phyloP scores from a whole-genome alignment of 2,888 invertebrate genomes.

The Syrphus vitripennis region DNA sequence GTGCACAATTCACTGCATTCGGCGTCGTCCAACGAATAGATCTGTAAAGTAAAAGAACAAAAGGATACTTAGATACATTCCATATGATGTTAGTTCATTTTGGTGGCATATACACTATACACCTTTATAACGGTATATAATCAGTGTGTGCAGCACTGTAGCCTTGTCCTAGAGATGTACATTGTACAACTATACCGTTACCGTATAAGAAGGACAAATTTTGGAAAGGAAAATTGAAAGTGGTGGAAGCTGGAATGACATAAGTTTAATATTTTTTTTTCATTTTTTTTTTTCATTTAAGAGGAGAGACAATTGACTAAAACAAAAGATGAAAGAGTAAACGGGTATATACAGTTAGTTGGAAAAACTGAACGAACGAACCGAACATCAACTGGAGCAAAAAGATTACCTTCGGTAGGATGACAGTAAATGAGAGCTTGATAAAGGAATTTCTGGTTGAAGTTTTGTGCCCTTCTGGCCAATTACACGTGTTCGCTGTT shows the following conservation, averaged over 20 bases:
- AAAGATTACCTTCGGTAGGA: constrained; percentile 20
- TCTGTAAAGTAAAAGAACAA: constrained; percentile 74
- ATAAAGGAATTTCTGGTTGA: constrained; percentile 32
- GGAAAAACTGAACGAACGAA: background rate
- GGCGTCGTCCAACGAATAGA: constrained; percentile 87
- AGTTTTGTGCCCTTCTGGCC: constrained; percentile 42
- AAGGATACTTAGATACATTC: constrained; percentile 61
- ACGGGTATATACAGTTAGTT: background rate
- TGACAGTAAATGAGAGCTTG: constrained; percentile 28
- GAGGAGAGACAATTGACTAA: background rate
- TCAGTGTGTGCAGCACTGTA: background rate
- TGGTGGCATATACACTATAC: background rate
- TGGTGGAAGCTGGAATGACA: constrained; percentile 33
- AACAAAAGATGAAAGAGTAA: background rate
- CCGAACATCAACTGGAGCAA: constrained; percentile 12
- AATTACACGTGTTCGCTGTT: constrained; percentile 53
- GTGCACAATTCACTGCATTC: constrained; percentile 95
- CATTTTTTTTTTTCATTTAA: background rate
- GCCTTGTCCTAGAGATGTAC: background rate
- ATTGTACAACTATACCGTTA: too few relatives aligned
- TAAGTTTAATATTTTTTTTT: background rate
- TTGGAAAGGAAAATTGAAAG: constrained; percentile 54
- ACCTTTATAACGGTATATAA: too few relatives aligned
- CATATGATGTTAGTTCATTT: constrained; percentile 25
- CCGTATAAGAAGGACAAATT: background rate